These are phyloP conservation scores for Anas bahamensis DNA, from an alignment of 2,797 vertebrate genomes.

Conservation along the genomic window DNA sequence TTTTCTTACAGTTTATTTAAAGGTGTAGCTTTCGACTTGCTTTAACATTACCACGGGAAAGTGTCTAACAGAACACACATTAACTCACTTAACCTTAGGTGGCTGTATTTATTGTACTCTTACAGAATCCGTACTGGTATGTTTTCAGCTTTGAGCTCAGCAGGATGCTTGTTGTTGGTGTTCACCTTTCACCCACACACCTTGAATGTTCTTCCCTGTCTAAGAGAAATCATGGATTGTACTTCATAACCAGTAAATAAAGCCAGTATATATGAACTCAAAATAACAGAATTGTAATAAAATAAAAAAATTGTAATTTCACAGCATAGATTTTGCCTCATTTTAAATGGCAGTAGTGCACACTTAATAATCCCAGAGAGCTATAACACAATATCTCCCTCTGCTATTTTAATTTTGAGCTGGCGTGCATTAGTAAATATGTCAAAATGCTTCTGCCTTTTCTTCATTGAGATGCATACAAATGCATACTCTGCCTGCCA, in stretches of 20 bases:
- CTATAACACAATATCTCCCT: background rate
- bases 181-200: background rate
- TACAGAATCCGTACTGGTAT: background rate
- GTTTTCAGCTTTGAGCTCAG: background rate
- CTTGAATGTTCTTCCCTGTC: background rate
- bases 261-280: background rate
- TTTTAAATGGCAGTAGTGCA: background rate
- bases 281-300: background rate
- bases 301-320: background rate
- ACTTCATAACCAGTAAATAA: background rate
- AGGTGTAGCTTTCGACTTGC: background rate
- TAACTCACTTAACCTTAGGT: background rate
- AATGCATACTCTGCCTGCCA: slow-evolving; percentile 44
- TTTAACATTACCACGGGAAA: background rate
- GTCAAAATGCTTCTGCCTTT: slow-evolving; percentile 8
- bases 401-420: background rate
- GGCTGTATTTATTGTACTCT: background rate
- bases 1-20: background rate
- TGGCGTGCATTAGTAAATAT: slow-evolving; percentile 21
- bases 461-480: slow-evolving; percentile 29
- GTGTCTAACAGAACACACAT: background rate
- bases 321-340: background rate
- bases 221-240: background rate
- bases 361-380: background rate
- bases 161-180: background rate